Evolutionary conservation across 2,113 vertebrate genomes (phyloP), one percentile per base, ranked within the genome.

Genomic region (Collichthys lucidus): DNA sequence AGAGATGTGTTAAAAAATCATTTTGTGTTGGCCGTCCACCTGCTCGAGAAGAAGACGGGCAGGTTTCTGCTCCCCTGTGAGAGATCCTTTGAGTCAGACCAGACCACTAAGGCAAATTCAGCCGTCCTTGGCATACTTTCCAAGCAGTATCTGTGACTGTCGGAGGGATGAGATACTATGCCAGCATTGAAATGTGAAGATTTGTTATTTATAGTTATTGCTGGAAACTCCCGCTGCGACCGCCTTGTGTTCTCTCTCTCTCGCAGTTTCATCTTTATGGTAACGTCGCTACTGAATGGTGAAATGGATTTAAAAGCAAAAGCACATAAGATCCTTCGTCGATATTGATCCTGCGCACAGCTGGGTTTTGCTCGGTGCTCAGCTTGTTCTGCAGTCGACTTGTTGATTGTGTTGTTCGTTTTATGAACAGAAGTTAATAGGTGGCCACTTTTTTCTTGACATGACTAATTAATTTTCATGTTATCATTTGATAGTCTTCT

Each of bases 121-220:
- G 61, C 70, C 79, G 89, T 88, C 87, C 90, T 91, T 91, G 89
- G 90, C 90, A 83, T 59, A 89, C 81, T 82, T 89, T 89, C 65
- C 74, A 77, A 79, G 16, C 56, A 50, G 47, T 73, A 59, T 78
- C 61, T 74, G 77, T 62, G 82, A 83, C 68, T 56, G 79, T 46
- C 74, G 65, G 70, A 85, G 56, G 20, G 63, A 83, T 56, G 67
- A 64, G 53, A 65, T 67, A 19, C 10, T 9, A 71, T 65, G 56
- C 47, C 71, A 67, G 53, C 29, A 46, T 2, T 71, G 35, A 83
- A 74, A 78, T 46, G 57, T 62, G 10, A 67, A 59, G 40, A 74
- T 83, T 77, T 61, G 26, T 70, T 76, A 64, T 77, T 66, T 49
- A 52, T 59, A 69, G 56, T 29, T 11, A 47, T 46, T 71, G 42